These are phyloP conservation scores for Pterostichus niger DNA, from an alignment of 2,888 invertebrate species.

Conservation along the genomic window DNA sequence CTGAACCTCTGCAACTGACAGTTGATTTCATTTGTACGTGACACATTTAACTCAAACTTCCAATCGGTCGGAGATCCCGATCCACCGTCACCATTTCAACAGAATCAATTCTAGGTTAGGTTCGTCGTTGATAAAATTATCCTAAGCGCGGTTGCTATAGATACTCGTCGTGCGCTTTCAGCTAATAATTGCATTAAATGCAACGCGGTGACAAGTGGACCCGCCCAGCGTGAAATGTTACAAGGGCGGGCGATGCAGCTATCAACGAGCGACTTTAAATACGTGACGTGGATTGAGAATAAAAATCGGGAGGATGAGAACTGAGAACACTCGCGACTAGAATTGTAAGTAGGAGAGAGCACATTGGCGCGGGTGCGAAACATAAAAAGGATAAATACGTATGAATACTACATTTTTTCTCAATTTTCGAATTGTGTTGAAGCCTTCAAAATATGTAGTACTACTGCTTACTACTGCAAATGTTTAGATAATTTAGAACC, in stretches of 20 bases:
- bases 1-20: slow-evolving; percentile 36
- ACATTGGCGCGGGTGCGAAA: slow-evolving; percentile 7
- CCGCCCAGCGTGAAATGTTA: background rate
- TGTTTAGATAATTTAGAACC: too few species aligned
- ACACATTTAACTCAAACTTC: slow-evolving; percentile 38
- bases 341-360: slow-evolving; percentile 67
- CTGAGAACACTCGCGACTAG: slow-evolving; percentile 67
- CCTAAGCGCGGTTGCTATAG: slow-evolving; percentile 37
- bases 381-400: slow-evolving; percentile 41
- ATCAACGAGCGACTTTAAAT: slow-evolving; percentile 69
- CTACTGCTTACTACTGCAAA: too few species aligned
- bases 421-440: background rate
- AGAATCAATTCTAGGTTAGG: slow-evolving; percentile 40
- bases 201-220: slow-evolving; percentile 17
- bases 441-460: too few species aligned
- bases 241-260: slow-evolving; percentile 45
- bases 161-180: slow-evolving; percentile 22
- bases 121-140: slow-evolving; percentile 3
- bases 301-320: slow-evolving; percentile 68
- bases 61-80: background rate
- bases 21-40: slow-evolving; percentile 46
- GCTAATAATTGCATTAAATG: slow-evolving; percentile 58
- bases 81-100: background rate
- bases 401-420: slow-evolving; percentile 41
- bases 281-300: slow-evolving; percentile 69